Base-by-base conservation (phyloP, 1,140 invertebrate species). In the Monochamus saltuarius region DNA sequence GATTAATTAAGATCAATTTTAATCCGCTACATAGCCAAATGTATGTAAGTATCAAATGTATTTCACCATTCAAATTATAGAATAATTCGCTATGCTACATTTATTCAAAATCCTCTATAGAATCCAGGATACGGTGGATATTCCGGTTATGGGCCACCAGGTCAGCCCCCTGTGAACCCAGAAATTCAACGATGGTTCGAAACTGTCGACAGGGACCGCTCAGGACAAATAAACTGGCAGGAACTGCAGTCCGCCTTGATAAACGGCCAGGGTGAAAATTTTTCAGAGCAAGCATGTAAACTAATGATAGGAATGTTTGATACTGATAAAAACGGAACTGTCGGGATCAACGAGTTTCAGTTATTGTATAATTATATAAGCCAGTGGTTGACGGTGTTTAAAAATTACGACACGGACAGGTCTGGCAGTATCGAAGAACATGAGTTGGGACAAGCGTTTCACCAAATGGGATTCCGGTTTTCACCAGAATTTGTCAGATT, bases 251-350 rank as follows among this genome's bases (percentile, higher is more conserved):
- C 84, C 6, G 92, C 92, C 4, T 79, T 96, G 3, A 86, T 92
- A 7, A 95, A 94, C 81, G 91, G 89, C 34, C 90, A 94, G 78
- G 92, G 92, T 19, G 84, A 89, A 57, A 85, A 87, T 60, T 95
- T 95, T 74, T 93, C 91, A 40, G 86, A 91, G 57, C 87, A 85
- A 62, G 89, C 91, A 34, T 95, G 92, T 75, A 85, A 85, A 62
- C 78, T 95, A 11, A 94, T 96, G 91, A 93, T 95, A 70, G 87
- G 90, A 59, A 92, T 96, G 90, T 96, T 95, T 83, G 92, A 95
- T 75, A 84, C 84, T 67, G 89, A 94, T 72, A 84, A 87, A 65
- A 87, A 82, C 62, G 92, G 92, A 13, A 88, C 87, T 13, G 94
- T 97, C 66, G 90, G 93, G 75, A 53, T 94, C 0, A 81, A 85